Evolutionary conservation across 2,888 invertebrate species (phyloP), one percentile per base, ranked within the genome.

Genomic region (Exephanes ischioxanthus): DNA sequence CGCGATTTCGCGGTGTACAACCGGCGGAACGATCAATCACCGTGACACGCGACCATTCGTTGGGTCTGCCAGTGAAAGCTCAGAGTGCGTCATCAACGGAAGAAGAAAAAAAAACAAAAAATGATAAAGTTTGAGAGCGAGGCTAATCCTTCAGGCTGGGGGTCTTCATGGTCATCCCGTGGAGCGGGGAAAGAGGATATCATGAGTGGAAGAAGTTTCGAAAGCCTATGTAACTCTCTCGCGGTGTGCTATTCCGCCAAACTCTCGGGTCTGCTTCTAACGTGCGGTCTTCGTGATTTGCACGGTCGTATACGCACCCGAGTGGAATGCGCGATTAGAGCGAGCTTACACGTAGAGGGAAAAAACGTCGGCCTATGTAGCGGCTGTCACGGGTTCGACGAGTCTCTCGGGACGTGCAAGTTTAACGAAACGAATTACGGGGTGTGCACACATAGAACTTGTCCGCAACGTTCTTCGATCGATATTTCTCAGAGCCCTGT

Each of bases 271-370:
- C 26, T 26, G 58, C 26, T 11, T 14, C 26, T 11, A 58, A 26
- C 58, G 11, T 26, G 14, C 22, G 19, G 55, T 41, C 75, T 78
- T 78, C 78, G 70, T 70, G 68, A 61, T 79, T 68, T 53, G 70
- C 70, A 16, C 45, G 30, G 61, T 48, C 16, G 58, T 58, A 26
- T 61, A 79, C 33, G 63, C 30, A 79, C 58, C 58, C 70, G 70
- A 79, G 70, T 48, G 58, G 78, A 79, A 79, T 79, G 58, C 70
- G 22, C 61, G 79, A 79, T 79, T 71, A 71, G 70, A 61, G 26
- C 45, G 66, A 48, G 66, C 33, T 76, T 48, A 66, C 76, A 48
- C 76, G 51, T 66, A 33, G 66, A 76, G 7, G 66, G 45, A 41
- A 41, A 41, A 41, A 41, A 41, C 41, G 75, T 66, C 51, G 75